Percentiles rank a stretch among this genome's conserved stretches.
These are phyloP conservation scores for Gopherus flavomarginatus DNA, from an alignment of 2,113 vertebrate genomes.

Conservation along the genomic window DNA sequence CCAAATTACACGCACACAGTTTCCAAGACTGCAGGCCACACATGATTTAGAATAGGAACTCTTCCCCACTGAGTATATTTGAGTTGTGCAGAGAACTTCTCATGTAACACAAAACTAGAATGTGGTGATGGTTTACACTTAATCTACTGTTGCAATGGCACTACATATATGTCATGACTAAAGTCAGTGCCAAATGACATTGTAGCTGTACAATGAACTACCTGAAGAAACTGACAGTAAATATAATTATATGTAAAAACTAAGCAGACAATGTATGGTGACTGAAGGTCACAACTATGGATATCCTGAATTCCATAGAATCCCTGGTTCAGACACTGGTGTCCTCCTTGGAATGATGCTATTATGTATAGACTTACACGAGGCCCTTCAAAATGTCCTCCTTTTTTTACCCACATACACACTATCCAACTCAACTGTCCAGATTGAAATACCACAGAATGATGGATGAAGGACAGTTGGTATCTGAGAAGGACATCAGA, in stretches of 20 bases:
- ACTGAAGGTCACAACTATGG: neutral
- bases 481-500: neutral
- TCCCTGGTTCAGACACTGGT: neutral
- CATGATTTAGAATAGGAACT: neutral
- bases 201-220: neutral
- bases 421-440: neutral
- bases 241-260: neutral
- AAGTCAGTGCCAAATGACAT: neutral
- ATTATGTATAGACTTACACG: neutral
- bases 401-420: neutral
- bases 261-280: neutral
- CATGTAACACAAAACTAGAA: neutral
- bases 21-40: neutral
- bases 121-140: neutral
- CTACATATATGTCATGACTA: neutral
- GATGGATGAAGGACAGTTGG: neutral
- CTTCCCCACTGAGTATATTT: neutral
- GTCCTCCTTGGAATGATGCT: neutral
- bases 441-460: neutral
- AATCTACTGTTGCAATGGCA: neutral
- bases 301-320: neutral
- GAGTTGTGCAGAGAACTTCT: neutral
- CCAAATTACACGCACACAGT: neutral
- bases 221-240: neutral
- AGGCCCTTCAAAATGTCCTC: neutral